Percentiles rank a stretch among this genome's conserved stretches.
phyloP scores from a whole-genome alignment of 2,888 invertebrate species.

The Cosmopolites sordidus region DNA sequence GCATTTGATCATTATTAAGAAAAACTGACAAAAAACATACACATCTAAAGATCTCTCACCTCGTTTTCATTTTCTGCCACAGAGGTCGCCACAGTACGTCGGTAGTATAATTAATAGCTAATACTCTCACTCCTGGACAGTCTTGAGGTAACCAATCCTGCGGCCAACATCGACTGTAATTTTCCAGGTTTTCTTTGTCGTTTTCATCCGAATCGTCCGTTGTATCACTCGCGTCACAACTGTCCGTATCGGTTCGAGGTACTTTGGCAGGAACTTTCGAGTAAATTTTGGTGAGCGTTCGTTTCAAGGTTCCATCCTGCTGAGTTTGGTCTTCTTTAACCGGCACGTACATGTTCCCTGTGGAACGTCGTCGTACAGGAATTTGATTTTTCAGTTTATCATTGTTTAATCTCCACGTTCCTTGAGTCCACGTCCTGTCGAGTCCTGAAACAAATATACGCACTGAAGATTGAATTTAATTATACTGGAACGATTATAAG shows the following conservation, averaged over 20 bases:
- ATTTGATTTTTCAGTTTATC: conserved; percentile 41
- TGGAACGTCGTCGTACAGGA: conserved; percentile 37
- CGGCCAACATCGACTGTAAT: conserved; percentile 73
- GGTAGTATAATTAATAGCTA: conserved; percentile 79
- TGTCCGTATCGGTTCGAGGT: conserved; percentile 25
- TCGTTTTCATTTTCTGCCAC: conserved; percentile 64
- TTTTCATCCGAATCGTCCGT: conserved; percentile 28
- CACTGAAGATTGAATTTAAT: too few relatives aligned
- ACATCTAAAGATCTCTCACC: too few relatives aligned
- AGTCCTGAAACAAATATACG: conserved; percentile 18
- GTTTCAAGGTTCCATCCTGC: conserved; percentile 34
- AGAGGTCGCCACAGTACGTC: conserved; percentile 72
- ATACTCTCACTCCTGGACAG: conserved; percentile 69
- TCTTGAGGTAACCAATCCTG: conserved; percentile 80
- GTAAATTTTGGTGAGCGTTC: conserved; percentile 36
- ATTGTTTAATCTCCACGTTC: conserved; percentile 55
- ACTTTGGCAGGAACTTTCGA: conserved; percentile 36
- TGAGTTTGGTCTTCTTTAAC: conserved; percentile 10
- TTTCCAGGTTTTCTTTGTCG: conserved; percentile 13
- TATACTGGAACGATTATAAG: too few relatives aligned
- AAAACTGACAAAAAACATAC: too few relatives aligned
- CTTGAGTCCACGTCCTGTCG: conserved; percentile 71
- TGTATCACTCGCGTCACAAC: conserved; percentile 17
- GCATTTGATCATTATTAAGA: too few relatives aligned
- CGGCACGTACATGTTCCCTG: conserved; percentile 36